Evolutionary conservation across 2,888 invertebrate genomes (phyloP).

Genomic region (Campoplex capitator): DNA sequence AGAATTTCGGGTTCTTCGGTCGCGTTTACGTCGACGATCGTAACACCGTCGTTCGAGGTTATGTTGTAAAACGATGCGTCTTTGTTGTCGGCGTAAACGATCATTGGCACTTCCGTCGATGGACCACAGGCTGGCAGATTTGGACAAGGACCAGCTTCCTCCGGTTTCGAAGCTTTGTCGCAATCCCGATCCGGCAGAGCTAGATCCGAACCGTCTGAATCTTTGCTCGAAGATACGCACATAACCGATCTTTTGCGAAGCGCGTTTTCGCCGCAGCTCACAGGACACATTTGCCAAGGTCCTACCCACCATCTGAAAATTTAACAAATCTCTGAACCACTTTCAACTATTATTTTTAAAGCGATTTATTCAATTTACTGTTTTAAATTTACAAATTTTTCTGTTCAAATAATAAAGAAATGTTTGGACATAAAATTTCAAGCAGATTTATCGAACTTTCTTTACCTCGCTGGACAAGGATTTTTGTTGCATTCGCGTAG

Average conservation of each 20-base stretch:
- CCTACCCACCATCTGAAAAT: conserved; percentile 91
- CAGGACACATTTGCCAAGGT: conserved; percentile 93
- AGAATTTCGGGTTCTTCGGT: conserved; percentile 81
- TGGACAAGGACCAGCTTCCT: conserved; percentile 89
- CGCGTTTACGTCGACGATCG: conserved; percentile 74
- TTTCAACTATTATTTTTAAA: background rate
- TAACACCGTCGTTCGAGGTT: conserved; percentile 76
- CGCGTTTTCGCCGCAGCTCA: conserved; percentile 88
- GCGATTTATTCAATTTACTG: no score
- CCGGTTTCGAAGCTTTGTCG: conserved; percentile 88
- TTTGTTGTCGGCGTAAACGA: conserved; percentile 78
- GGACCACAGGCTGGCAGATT: conserved; percentile 85
- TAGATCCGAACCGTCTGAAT: conserved; percentile 89
- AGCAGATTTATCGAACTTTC: no score
- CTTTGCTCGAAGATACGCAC: conserved; percentile 86
- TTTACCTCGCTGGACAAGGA: conserved; percentile 85
- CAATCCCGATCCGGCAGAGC: conserved; percentile 92
- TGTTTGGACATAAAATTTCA: no score
- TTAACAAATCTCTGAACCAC: background rate
- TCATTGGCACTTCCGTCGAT: conserved; percentile 77
- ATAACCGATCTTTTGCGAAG: conserved; percentile 89
- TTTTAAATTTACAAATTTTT: no score
- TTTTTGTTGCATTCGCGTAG: conserved; percentile 85
- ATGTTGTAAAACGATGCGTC: conserved; percentile 80
- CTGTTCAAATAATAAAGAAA: no score